Conservation (phyloP, 1,140 invertebrate species). For the Platyscapa corneri region DNA sequence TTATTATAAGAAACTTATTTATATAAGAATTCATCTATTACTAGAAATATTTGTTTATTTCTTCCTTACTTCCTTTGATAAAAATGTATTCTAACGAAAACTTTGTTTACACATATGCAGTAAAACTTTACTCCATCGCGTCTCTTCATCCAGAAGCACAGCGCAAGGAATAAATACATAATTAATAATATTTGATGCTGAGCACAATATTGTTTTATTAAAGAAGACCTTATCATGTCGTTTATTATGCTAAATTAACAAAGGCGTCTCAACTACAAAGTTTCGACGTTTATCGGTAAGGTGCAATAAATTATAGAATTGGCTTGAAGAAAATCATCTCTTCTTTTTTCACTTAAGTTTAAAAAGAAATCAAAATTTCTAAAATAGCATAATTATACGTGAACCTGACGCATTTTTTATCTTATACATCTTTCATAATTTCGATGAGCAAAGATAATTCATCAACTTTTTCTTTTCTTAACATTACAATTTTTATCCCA, state of each 20-base stretch:
- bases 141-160: slow-evolving; percentile 7
- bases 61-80: slow-evolving; percentile 48
- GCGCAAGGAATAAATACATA: slow-evolving; percentile 39
- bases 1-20: slow-evolving; percentile 54
- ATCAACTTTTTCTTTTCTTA: not conserved
- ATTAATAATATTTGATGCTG: slow-evolving; percentile 40
- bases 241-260: slow-evolving; percentile 33
- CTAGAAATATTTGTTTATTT: slow-evolving; percentile 51
- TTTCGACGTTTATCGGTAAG: slow-evolving; percentile 25
- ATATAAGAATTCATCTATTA: slow-evolving; percentile 52
- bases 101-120: slow-evolving; percentile 47
- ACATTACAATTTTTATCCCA: not conserved
- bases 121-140: slow-evolving; percentile 30
- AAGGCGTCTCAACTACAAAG: slow-evolving; percentile 7
- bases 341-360: slow-evolving; percentile 17
- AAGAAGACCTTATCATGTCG: slow-evolving; percentile 26
- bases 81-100: slow-evolving; percentile 48
- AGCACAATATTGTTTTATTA: slow-evolving; percentile 32
- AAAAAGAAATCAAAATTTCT: slow-evolving; percentile 22
- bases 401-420: not conserved
- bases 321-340: slow-evolving; percentile 16
- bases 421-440: not conserved
- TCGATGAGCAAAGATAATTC: not conserved
- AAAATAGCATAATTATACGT: slow-evolving; percentile 8
- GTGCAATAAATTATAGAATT: slow-evolving; percentile 43